Evolutionary conservation across 1,140 invertebrate species (phyloP).

Genomic region (silkworm (Bombyx mori)): DNA sequence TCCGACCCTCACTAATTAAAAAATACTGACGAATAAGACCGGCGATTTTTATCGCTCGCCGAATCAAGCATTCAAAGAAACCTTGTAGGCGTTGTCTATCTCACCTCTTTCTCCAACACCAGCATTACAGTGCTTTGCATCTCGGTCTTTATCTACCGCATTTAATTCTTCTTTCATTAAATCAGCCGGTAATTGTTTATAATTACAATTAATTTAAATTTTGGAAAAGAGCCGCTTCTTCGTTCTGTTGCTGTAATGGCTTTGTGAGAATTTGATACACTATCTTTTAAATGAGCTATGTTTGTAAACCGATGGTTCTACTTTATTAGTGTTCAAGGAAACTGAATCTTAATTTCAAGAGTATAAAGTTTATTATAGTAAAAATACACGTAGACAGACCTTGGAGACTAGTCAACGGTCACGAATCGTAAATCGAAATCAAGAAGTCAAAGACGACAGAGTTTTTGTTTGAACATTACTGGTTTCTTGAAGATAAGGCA

Average conservation of each 20-base stretch:
- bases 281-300: conserved; percentile 27
- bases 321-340: no score
- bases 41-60: conserved; percentile 66
- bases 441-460: conserved; percentile 43
- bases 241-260: conserved; percentile 46
- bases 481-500: conserved; percentile 56
- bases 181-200: conserved; percentile 59
- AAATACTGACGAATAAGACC: conserved; percentile 67
- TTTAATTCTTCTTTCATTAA: conserved; percentile 49
- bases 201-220: conserved; percentile 67
- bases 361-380: no score
- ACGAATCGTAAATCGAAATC: conserved; percentile 51
- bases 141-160: conserved; percentile 29
- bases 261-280: conserved; percentile 59
- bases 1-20: conserved; percentile 65
- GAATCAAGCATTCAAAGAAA: conserved; percentile 57
- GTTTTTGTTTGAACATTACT: conserved; percentile 61
- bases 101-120: conserved; percentile 36
- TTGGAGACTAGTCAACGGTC: conserved; percentile 15
- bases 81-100: conserved; percentile 54
- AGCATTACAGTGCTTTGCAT: conserved; percentile 15
- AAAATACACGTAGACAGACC: no score
- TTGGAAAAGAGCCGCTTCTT: conserved; percentile 39
- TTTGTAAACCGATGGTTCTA: no score
- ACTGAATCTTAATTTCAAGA: no score